Conservation (phyloP, 2,888 invertebrate species). For the Aplocera efformata region DNA sequence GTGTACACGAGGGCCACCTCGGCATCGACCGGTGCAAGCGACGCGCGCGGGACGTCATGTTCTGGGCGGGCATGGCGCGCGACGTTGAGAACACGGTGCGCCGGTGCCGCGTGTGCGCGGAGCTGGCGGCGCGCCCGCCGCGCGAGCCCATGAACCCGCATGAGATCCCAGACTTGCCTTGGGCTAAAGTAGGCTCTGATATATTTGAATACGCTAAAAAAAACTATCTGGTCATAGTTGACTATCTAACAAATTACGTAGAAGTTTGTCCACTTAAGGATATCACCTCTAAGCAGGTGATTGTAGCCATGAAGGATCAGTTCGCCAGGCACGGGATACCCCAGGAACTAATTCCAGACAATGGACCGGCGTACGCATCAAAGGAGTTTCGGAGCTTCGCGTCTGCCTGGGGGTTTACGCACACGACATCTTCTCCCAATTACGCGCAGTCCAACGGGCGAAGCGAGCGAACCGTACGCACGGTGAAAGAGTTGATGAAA, state of each 20-base stretch:
- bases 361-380: no score
- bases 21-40: no score
- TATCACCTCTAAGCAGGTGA: slow-evolving; percentile 6
- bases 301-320: slow-evolving; percentile 16
- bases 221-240: slow-evolving; percentile 20
- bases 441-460: slow-evolving; percentile 9
- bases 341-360: slow-evolving; percentile 15
- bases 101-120: no score
- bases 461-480: slow-evolving; percentile 17
- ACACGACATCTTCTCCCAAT: no score
- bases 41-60: slow-evolving; percentile 34
- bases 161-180: slow-evolving; percentile 18
- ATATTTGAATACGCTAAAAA: slow-evolving; percentile 22
- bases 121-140: slow-evolving; percentile 24
- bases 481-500: slow-evolving; percentile 11
- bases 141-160: slow-evolving; percentile 17
- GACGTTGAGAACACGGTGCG: no score
- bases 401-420: no score
- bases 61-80: slow-evolving; percentile 32
- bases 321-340: slow-evolving; percentile 23
- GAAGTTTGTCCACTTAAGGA: slow-evolving; percentile 9
- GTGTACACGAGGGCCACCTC: no score
- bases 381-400: no score
- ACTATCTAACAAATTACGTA: slow-evolving; percentile 25
- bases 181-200: slow-evolving; percentile 22